phyloP scores from a whole-genome alignment of 2,797 vertebrate species.

The Menidia menidia region DNA sequence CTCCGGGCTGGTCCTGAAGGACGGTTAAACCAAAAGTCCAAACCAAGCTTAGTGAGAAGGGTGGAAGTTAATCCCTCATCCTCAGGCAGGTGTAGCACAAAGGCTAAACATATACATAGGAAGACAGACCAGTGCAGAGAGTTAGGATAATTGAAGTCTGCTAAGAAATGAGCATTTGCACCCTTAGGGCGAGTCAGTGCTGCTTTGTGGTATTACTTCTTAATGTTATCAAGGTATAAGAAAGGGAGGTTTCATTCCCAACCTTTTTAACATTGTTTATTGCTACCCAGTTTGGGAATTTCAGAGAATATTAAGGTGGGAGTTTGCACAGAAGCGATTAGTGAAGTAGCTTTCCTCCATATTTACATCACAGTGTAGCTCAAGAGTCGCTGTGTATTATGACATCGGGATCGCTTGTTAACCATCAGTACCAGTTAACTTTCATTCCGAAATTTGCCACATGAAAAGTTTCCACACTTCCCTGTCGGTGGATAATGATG shows the following conservation, averaged over 20 bases:
- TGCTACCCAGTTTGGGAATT: slow-evolving; percentile 74
- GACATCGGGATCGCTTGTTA: slow-evolving; percentile 25
- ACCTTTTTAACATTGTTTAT: slow-evolving; percentile 81
- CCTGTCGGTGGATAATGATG: slow-evolving; percentile 42
- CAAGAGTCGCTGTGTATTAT: slow-evolving; percentile 1
- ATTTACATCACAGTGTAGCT: slow-evolving; percentile 54
- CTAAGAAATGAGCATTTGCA: slow-evolving; percentile 76
- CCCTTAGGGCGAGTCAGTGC: slow-evolving; percentile 70
- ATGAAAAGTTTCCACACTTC: slow-evolving; percentile 43
- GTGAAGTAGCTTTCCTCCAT: slow-evolving; percentile 41
- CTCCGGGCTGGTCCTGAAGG: slow-evolving; percentile 77
- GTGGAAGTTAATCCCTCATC: slow-evolving; percentile 81
- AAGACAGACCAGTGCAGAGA: slow-evolving; percentile 77
- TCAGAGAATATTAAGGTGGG: slow-evolving; percentile 40
- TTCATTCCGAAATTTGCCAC: slow-evolving; percentile 42
- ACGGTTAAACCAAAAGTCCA: slow-evolving; percentile 77
- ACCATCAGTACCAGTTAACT: slow-evolving; percentile 42
- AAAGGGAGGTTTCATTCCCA: slow-evolving; percentile 67
- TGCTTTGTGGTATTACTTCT: slow-evolving; percentile 76
- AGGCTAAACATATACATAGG: slow-evolving; percentile 85
- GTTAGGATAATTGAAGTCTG: slow-evolving; percentile 84
- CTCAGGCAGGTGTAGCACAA: slow-evolving; percentile 81
- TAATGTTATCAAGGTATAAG: slow-evolving; percentile 79
- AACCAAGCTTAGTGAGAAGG: slow-evolving; percentile 65
- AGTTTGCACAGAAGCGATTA: slow-evolving; percentile 29